Base-by-base conservation (phyloP, 2,797 vertebrate genomes). In the Rousettus madagascariensis region DNA sequence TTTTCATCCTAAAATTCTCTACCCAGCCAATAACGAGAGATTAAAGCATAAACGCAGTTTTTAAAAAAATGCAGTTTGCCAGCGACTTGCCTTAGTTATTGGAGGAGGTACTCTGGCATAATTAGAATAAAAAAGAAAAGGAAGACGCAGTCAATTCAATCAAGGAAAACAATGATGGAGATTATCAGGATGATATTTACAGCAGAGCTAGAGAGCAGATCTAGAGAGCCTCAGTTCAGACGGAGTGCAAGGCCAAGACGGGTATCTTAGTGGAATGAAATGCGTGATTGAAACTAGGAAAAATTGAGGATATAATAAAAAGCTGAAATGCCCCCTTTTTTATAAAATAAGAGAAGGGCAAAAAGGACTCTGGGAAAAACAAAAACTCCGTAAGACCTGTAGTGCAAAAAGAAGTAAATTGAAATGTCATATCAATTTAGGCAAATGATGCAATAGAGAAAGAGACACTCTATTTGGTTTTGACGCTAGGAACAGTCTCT, bases 401-500 rank as follows among this genome's bases (percentile, higher is more conserved):
- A 24, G 30, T 22, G 26, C 38, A 80, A 3, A 38, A 71, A 55
- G 30, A 94, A 38, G 59, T 20, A 51, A 90, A 53, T 7, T 20
- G 66, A 85, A 86, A 78, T 13, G 33, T 46, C 57, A 4, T 77
- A 12, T 63, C 10, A 2, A 30, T 89, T 90, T 86, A 93, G 33
- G 74, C 66, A 89, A 96, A 83, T n/a, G 53, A 91, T 8, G 7
- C 10, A 65, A 53, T 22, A 4, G 28, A 15, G 33, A 65, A 78
- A 95, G 68, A 30, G 53, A 90, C 94, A 72, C 33, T 36, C 36
- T 78, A 19, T 86, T 85, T 78, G 36, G 30, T 30, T 91, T 78
- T 83, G 28, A 95, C 12, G 33, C 51, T 74, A 57, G 65, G 41
- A 83, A 92, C 30, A 43, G 24, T 28, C 55, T 93, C 75, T 86